Evolutionary conservation across 2,888 invertebrate genomes (phyloP), one percentile per base, ranked within the genome.

Genomic region (Limnephilus lunatus): DNA sequence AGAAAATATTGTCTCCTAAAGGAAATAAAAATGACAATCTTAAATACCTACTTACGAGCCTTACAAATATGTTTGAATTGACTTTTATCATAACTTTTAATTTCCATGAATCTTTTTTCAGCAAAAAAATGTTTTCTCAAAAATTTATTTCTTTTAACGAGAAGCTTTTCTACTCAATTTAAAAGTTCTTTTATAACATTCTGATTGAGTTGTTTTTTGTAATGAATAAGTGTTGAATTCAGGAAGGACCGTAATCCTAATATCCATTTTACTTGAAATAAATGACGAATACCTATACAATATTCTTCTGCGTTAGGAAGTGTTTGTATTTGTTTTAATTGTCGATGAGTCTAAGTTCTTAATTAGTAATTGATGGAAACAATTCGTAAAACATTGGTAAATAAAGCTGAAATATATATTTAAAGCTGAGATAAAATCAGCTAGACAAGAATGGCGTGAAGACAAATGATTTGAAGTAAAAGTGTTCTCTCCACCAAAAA

Each of bases 121-220:
- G 25, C 19, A 83, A 25, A 83, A 82, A 83, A 83, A 14, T 19
- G 4, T 82, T 82, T 32, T 31, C 32, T 7, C 15, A 11, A n/a
- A 81, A 31, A 30, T 82, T 30, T 4, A 44, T 32, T 83, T 32
- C 14, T 11, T 32, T 83, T 83, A 25, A 15, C 9, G 35, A 83
- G 83, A 19, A 32, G 25, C 83, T 83, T 83, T 83, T 32, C 35
- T 83, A 31, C 83, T 83, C 31, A 32, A 15, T 32, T 83, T 31
- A 83, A 83, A 83, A 14, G 15, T 83, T 83, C 35, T 83, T 83
- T 83, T 35, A 19, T 83, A 19, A 32, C 25, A 83, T 83, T 83
- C 32, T 35, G 25, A 83, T 35, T 83, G 83, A 83, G 35, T 83
- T 31, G 83, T 11, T 83, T 83, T 35, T 83, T 25, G 35, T 32